Evolutionary conservation across 2,797 vertebrate species (phyloP).

Genomic region (Lutra lutra): DNA sequence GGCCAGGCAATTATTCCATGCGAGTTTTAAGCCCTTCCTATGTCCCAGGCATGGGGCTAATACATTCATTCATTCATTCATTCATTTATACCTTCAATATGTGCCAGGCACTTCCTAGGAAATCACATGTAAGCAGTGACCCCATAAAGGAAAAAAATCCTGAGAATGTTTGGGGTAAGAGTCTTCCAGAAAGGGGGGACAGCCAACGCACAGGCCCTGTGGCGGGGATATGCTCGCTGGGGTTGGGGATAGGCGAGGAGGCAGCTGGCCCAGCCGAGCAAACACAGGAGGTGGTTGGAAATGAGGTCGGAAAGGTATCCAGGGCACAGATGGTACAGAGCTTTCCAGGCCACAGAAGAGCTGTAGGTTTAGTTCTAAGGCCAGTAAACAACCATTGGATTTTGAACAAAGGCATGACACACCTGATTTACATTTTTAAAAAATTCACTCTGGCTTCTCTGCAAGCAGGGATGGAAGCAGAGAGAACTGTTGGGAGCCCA

Average conservation of each 20-base stretch:
- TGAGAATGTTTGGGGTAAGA: background rate
- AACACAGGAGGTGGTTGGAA: background rate
- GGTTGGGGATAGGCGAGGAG: background rate
- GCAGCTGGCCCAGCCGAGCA: background rate
- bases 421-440: background rate
- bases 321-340: constrained; percentile 48
- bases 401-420: constrained; percentile 7
- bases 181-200: background rate
- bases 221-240: background rate
- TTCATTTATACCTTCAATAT: background rate
- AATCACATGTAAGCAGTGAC: background rate
- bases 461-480: fast-evolving
- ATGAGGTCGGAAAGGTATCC: constrained; percentile 57
- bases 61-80: background rate
- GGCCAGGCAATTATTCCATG: background rate
- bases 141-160: background rate
- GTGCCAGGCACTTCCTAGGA: background rate
- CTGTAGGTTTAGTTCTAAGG: background rate
- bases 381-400: background rate
- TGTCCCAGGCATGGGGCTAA: background rate
- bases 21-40: background rate
- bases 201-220: too few species aligned
- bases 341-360: constrained; percentile 17
- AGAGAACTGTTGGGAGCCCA: background rate
- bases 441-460: background rate